These are phyloP conservation scores for Tetramorium bicarinatum DNA, from an alignment of 2,888 invertebrate species.

Conservation along the genomic window DNA sequence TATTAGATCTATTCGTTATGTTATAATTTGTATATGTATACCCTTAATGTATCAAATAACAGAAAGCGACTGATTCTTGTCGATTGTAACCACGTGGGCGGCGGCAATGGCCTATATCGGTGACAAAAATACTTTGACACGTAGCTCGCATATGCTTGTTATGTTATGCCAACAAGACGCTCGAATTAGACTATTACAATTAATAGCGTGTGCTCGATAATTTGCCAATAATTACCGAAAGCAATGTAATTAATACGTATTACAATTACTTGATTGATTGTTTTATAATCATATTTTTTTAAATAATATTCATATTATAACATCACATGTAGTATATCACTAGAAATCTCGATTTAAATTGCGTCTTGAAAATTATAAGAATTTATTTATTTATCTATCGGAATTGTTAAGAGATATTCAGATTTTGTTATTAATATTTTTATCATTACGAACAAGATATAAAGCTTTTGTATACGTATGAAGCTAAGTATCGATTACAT, in stretches of 20 bases:
- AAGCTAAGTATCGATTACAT: constrained; percentile 3
- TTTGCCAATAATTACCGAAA: constrained; percentile 20
- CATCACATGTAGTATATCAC: not conserved
- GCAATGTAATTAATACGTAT: not conserved
- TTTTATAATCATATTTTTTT: not conserved
- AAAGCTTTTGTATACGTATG: not conserved
- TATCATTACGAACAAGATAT: not conserved
- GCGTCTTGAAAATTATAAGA: not conserved
- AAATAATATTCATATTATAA: not conserved
- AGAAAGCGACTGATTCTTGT: constrained; percentile 9
- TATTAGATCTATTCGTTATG: not conserved
- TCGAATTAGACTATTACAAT: constrained; percentile 35
- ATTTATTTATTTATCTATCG: not conserved
- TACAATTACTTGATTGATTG: not conserved
- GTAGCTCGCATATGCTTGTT: not conserved
- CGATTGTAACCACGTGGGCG: constrained; percentile 64
- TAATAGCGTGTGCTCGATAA: constrained; percentile 19
- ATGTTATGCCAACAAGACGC: constrained; percentile 20
- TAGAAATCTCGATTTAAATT: not conserved
- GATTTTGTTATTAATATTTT: not conserved
- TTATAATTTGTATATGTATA: not conserved
- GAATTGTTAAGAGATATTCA: not conserved
- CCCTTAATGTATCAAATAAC: not conserved
- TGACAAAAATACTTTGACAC: constrained; percentile 67
- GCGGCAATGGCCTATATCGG: constrained; percentile 67